phyloP scores from a whole-genome alignment of 37 sponge, comb jelly and placozoan genomes.

The Aphrocallistes beatrix region DNA sequence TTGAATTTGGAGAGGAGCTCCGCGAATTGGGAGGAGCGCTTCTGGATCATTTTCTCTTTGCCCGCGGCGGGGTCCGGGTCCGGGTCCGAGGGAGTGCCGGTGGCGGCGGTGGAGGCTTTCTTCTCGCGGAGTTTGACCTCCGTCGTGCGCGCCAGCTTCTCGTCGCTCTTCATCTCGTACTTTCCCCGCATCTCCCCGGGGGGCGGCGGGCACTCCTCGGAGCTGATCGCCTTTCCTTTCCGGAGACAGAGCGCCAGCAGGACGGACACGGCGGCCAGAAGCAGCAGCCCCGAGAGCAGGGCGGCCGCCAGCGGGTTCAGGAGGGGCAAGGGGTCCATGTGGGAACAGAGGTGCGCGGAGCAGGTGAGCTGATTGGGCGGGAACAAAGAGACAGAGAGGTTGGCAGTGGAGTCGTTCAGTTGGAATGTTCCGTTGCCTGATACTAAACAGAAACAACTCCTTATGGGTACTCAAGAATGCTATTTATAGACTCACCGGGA shows the following conservation, averaged over 20 bases:
- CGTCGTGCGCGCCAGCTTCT: neutral
- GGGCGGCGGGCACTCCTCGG: neutral
- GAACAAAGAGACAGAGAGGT: neutral
- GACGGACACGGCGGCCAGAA: neutral
- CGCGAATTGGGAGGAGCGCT: neutral
- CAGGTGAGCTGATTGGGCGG: neutral
- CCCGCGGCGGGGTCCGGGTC: neutral
- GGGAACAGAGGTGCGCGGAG: neutral
- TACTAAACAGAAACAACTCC: too few relatives aligned
- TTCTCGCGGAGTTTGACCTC: neutral
- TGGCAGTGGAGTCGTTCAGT: too few relatives aligned
- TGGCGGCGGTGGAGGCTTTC: neutral
- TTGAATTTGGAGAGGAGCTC: neutral
- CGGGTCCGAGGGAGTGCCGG: neutral
- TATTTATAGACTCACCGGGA: too few relatives aligned
- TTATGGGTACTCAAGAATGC: too few relatives aligned
- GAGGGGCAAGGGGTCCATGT: neutral
- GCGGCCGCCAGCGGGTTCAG: neutral
- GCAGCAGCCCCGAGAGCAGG: neutral
- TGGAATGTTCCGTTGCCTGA: too few relatives aligned
- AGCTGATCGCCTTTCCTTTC: neutral
- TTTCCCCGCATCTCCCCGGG: neutral
- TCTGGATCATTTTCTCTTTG: neutral
- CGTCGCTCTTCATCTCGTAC: neutral
- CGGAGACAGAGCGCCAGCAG: constrained; percentile 12